Evolutionary conservation across 30 jellyfish, hydroid and myxozoan genomes (phyloP).

Genomic region (Hydractinia symbiolongicarpus): DNA sequence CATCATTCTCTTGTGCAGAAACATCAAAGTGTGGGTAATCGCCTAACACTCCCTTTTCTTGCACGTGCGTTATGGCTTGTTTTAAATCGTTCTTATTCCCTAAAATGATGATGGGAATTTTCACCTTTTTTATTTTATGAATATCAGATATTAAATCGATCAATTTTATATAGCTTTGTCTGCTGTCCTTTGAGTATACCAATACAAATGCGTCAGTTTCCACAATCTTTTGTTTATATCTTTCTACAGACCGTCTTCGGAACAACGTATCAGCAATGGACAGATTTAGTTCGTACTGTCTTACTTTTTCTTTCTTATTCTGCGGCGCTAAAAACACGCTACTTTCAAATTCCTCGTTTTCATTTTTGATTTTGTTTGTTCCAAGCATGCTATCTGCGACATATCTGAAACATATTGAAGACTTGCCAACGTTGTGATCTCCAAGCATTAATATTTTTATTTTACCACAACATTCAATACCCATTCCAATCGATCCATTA

Average conservation of each 20-base stretch:
- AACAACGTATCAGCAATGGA: constrained; percentile 1
- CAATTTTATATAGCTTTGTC: constrained; percentile 22
- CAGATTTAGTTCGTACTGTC: background rate
- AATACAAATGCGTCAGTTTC: constrained; percentile 14
- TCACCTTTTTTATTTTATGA: background rate
- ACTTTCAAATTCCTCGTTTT: constrained; percentile 1
- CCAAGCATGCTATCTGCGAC: constrained; percentile 5
- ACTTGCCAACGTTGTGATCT: constrained; percentile 1
- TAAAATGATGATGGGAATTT: background rate
- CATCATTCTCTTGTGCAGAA: constrained; percentile 8
- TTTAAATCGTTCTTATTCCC: constrained; percentile 12
- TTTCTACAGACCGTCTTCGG: background rate
- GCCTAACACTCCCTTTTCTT: constrained; percentile 1
- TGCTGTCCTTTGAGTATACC: constrained; percentile 12
- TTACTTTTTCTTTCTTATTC: background rate
- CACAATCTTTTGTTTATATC: background rate
- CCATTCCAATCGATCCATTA: too few relatives aligned
- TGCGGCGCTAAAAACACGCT: background rate
- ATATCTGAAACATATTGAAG: constrained; percentile 8
- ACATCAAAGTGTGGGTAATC: constrained; percentile 16
- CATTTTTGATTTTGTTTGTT: background rate
- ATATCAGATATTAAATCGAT: constrained; percentile 9
- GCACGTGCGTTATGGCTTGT: background rate
- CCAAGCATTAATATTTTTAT: background rate
- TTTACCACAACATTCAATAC: background rate